Conservation (phyloP, 2,888 invertebrate genomes). For the Phytoseiulus persimilis region DNA sequence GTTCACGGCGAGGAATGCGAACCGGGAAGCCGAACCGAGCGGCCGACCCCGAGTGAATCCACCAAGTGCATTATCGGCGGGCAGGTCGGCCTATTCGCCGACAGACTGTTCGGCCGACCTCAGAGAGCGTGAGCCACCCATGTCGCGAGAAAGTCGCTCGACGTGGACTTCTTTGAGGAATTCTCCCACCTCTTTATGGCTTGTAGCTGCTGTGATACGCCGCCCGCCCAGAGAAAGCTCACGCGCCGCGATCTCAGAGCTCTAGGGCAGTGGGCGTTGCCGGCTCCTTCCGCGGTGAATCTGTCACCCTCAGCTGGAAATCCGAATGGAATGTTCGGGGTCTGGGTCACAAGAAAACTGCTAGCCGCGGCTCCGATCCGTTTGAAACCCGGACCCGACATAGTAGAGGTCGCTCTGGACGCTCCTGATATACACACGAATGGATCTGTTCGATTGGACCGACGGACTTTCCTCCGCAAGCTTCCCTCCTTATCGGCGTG, state of each 20-base stretch:
- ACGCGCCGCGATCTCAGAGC: neutral
- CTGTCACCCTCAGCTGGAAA: neutral
- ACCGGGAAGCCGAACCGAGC: no score
- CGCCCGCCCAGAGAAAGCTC: neutral
- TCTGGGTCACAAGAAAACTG: neutral
- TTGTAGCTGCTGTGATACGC: neutral
- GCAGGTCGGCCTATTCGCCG: neutral
- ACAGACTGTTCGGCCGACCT: neutral
- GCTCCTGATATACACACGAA: no score
- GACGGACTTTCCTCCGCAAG: no score
- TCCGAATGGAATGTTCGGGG: neutral
- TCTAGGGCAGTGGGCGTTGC: neutral
- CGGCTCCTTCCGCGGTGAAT: neutral
- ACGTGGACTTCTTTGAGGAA: neutral
- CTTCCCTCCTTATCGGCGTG: no score
- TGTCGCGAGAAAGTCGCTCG: neutral
- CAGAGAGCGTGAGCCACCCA: neutral
- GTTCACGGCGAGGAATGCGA: no score
- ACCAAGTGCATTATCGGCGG: neutral
- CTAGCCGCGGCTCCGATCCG: neutral
- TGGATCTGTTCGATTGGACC: no score
- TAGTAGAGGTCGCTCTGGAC: no score
- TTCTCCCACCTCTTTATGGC: slow-evolving; percentile 5
- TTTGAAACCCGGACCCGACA: no score
- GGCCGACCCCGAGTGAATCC: neutral